Evolutionary conservation across 2,113 vertebrate genomes (phyloP).

Genomic region (Cettia cetti): DNA sequence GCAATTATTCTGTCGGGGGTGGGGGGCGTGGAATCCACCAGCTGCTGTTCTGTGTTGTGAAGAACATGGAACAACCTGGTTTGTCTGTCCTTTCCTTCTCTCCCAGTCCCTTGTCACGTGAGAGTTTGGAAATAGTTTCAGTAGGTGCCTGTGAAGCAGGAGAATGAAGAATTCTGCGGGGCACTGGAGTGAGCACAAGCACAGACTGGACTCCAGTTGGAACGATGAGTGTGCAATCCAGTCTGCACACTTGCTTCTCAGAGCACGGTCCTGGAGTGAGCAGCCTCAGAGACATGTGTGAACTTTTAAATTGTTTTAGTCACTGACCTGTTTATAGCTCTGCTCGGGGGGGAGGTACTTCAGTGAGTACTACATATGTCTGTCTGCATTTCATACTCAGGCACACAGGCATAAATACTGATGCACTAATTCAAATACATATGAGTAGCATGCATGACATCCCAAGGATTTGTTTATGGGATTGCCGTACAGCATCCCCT

Average conservation of each 20-base stretch:
- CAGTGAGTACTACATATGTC: neutral
- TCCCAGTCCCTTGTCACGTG: neutral
- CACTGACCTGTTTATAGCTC: slow-evolving; percentile 6
- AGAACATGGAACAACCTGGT: neutral
- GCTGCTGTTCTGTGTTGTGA: neutral
- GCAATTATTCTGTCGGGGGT: neutral
- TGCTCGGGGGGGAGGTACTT: neutral
- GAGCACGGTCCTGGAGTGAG: neutral
- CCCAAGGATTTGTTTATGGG: slow-evolving; percentile 18
- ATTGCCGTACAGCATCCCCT: neutral
- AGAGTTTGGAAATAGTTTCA: neutral
- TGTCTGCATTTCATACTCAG: slow-evolving; percentile 32
- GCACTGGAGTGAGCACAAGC: neutral
- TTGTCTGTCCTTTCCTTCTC: neutral
- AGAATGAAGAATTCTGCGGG: neutral
- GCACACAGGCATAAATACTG: slow-evolving; percentile 42
- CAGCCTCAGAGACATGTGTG: neutral
- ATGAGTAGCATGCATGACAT: slow-evolving; percentile 18
- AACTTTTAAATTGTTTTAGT: neutral
- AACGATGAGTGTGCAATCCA: neutral
- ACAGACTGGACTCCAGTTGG: neutral
- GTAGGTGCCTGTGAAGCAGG: neutral
- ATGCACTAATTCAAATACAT: slow-evolving; percentile 19
- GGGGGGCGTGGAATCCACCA: neutral
- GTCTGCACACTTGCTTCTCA: neutral